Conservation (phyloP, 1,140 invertebrate genomes). For the Drosophila saltans region DNA sequence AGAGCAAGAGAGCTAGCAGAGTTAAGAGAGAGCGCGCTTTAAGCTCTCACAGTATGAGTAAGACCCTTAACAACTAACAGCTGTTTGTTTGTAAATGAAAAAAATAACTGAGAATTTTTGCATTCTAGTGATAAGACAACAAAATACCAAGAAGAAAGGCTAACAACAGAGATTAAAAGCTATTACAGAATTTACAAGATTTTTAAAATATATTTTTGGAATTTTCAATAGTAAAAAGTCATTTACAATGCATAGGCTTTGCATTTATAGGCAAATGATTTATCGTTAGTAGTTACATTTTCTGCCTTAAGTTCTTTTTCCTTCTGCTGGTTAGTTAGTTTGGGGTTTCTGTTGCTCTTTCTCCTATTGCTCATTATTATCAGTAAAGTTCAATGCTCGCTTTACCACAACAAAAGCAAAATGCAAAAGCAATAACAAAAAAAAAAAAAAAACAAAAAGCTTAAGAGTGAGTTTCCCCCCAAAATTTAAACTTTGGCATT, state of each 20-base stretch:
- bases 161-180: too few species aligned
- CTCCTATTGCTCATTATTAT: neutral
- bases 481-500: neutral
- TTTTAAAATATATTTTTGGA: too few species aligned
- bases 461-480: neutral
- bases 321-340: too few species aligned
- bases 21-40: conserved; percentile 4
- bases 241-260: too few species aligned
- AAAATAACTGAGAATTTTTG: neutral
- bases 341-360: too few species aligned
- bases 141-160: neutral
- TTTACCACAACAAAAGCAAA: conserved; percentile 38
- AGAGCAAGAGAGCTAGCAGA: neutral
- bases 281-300: too few species aligned
- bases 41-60: neutral
- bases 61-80: neutral
- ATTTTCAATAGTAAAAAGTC: too few species aligned
- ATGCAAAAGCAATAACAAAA: conserved; percentile 13
- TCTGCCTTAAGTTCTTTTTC: too few species aligned
- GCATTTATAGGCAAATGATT: too few species aligned
- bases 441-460: neutral
- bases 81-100: neutral
- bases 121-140: neutral
- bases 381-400: conserved; percentile 65
- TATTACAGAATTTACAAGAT: too few species aligned